These are phyloP conservation scores for Peromyscus aztecus DNA, from an alignment of 2,797 vertebrate species.

Conservation along the genomic window DNA sequence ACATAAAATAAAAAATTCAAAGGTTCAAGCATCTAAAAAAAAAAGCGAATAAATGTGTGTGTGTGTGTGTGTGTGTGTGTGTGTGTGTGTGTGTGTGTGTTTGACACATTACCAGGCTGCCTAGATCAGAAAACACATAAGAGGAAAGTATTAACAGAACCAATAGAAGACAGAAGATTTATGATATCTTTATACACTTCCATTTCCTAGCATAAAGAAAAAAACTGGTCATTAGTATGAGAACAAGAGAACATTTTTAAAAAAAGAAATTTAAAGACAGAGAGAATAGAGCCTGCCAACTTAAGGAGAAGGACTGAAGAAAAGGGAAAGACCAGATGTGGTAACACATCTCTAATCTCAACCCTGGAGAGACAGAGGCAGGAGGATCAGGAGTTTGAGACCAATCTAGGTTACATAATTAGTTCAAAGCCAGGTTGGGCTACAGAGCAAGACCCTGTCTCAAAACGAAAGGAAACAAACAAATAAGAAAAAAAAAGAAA, in stretches of 20 bases:
- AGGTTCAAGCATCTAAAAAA: too few species aligned
- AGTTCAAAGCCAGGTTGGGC: not conserved
- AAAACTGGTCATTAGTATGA: not conserved
- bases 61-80: not conserved
- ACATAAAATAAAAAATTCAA: not conserved
- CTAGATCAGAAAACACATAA: conserved; percentile 1
- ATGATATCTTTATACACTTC: not conserved
- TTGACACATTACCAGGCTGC: not conserved
- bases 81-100: not conserved
- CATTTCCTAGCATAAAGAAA: not conserved
- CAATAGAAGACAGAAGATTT: not conserved
- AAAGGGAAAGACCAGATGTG: not conserved
- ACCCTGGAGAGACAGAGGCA: not conserved
- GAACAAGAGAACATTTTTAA: not conserved
- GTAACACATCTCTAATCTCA: not conserved
- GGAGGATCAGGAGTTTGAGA: not conserved
- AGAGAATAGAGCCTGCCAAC: not conserved
- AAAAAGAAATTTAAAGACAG: not conserved
- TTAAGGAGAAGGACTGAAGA: not conserved
- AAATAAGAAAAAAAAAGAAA: not conserved
- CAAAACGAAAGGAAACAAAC: not conserved
- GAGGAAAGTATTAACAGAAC: not conserved
- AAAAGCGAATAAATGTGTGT: not conserved
- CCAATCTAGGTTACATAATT: not conserved
- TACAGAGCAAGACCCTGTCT: not conserved